A percentile compares a stretch with the other conserved stretches of the same genome.
Evolutionary conservation across 2,797 vertebrate species (phyloP).

Genomic region (Cynodonichthys magdalenae): DNA sequence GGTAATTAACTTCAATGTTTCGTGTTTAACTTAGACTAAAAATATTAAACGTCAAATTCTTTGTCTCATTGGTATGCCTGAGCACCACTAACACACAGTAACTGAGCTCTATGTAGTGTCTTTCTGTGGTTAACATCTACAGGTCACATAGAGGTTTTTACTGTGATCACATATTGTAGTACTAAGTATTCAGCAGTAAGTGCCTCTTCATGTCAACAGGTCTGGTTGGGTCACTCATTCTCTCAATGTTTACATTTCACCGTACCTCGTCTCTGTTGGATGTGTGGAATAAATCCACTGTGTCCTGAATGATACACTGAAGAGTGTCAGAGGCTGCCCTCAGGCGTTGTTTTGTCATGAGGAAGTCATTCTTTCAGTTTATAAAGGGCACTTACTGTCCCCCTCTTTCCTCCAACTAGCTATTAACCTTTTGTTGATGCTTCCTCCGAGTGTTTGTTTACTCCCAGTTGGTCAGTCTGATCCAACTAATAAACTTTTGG

Average conservation of each 20-base stretch:
- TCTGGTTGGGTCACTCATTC: slow-evolving; percentile 37
- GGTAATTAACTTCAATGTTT: no score
- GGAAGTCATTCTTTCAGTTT: slow-evolving; percentile 50
- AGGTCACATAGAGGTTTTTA: no score
- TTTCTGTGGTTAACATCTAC: no score
- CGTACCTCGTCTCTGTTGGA: slow-evolving; percentile 2
- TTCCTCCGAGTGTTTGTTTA: slow-evolving; percentile 41
- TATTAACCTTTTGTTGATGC: slow-evolving; percentile 65
- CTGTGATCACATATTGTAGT: no score
- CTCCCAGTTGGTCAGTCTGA: slow-evolving; percentile 22
- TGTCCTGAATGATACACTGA: not conserved
- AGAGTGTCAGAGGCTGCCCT: slow-evolving; percentile 15
- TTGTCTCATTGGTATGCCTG: no score
- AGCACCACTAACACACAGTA: no score
- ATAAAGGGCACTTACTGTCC: slow-evolving; percentile 61
- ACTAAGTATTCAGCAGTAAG: no score
- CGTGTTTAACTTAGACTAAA: no score
- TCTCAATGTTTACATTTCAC: not conserved
- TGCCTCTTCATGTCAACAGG: slow-evolving; percentile 14
- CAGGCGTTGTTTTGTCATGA: slow-evolving; percentile 39
- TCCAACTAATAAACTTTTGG: slow-evolving; percentile 38
- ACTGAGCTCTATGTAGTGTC: no score
- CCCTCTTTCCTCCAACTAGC: slow-evolving; percentile 39
- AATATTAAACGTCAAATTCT: no score
- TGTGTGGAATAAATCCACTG: not conserved